These are phyloP conservation scores for Anas flavirostris DNA, from an alignment of 2,797 vertebrate genomes.

Conservation along the genomic window DNA sequence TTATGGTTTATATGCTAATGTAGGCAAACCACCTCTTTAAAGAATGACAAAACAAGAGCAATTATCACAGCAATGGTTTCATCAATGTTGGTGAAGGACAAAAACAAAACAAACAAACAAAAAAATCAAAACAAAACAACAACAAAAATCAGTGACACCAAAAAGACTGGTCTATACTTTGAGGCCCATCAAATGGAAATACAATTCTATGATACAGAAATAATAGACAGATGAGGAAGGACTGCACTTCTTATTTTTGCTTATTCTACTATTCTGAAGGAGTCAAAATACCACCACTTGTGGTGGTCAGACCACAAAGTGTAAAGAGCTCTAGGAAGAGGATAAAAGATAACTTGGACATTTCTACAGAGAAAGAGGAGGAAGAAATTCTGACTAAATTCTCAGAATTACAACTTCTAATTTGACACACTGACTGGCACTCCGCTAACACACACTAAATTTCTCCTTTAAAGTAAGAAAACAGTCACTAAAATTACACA, in stretches of 20 bases:
- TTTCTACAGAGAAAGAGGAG: neutral
- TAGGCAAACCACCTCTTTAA: neutral
- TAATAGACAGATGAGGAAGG: neutral
- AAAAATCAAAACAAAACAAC: no score
- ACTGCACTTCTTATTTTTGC: neutral
- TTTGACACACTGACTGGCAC: accelerated
- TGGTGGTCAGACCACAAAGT: accelerated
- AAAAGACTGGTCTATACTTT: neutral
- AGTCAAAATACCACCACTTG: neutral
- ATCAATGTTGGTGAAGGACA: neutral
- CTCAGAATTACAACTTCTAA: neutral
- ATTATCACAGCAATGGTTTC: neutral
- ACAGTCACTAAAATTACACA: neutral
- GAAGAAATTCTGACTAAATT: neutral
- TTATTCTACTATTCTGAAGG: neutral
- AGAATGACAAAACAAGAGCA: neutral
- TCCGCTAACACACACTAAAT: neutral
- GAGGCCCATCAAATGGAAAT: neutral
- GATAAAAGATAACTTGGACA: neutral
- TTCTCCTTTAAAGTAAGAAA: neutral
- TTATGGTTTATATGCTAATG: neutral
- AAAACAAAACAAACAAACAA: neutral
- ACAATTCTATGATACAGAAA: neutral
- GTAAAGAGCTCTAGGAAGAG: neutral
- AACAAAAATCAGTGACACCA: neutral